These are phyloP conservation scores for Meganola albula DNA, from an alignment of 2,888 invertebrate genomes.

Conservation along the genomic window DNA sequence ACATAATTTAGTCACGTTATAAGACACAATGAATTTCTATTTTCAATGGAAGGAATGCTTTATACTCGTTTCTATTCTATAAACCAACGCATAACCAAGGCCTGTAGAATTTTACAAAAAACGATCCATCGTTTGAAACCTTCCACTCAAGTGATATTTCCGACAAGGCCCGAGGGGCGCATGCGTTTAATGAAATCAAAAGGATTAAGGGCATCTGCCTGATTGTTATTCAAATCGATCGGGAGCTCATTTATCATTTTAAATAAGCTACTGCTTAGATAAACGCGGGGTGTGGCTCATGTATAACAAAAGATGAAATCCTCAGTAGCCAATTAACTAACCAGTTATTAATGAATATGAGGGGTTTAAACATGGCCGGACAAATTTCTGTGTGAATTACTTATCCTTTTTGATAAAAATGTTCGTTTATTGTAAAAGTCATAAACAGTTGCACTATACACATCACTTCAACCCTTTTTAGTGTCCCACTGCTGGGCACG, in stretches of 20 bases:
- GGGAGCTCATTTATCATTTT: constrained; percentile 76
- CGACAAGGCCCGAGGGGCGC: constrained; percentile 72
- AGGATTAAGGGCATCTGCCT: constrained; percentile 78
- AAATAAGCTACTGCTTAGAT: constrained; percentile 76
- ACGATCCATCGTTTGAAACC: constrained; percentile 55
- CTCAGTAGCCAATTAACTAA: constrained; percentile 68
- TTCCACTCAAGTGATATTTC: constrained; percentile 74
- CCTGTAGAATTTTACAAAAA: constrained; percentile 58
- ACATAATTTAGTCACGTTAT: constrained; percentile 48
- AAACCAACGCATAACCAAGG: no score
- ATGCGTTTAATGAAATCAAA: constrained; percentile 78
- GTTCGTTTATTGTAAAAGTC: no score
- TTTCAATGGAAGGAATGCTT: no score
- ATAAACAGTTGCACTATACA: no score
- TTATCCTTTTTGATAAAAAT: no score
- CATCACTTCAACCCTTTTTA: no score
- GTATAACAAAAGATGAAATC: constrained; percentile 65
- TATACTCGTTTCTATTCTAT: no score
- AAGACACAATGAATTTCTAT: constrained; percentile 37
- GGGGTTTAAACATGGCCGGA: no score
- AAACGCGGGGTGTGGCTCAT: constrained; percentile 70
- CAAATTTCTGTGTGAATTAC: no score
- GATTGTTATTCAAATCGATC: constrained; percentile 77
- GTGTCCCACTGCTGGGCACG: no score
- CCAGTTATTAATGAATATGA: constrained; percentile 56